Evolutionary conservation across 2,888 invertebrate species (phyloP), one percentile per base, ranked within the genome.

Genomic region (Spisula solida): DNA sequence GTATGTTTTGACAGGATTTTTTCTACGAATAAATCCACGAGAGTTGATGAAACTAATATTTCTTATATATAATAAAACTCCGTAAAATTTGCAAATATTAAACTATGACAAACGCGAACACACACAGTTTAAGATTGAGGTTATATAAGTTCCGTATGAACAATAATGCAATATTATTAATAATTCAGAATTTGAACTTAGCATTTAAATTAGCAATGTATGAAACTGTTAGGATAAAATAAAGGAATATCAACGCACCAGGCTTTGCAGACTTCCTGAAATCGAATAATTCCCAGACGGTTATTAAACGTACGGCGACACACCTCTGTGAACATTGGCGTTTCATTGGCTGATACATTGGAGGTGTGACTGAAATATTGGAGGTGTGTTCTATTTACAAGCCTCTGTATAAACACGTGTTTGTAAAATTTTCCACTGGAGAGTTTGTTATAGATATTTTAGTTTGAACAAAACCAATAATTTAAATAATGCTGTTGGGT

Each of bases 191-290:
- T 70, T 20, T 29, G 20, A 56, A n/a, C 18, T 56, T 18, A n/a
- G n/a, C 56, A 14, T n/a, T 56, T 14, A 56, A 6, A 56, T 18
- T 6, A 66, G 10, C 5, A 66, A 66, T 66, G n/a, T 6, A 25
- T 25, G 51, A 51, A 66, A 25, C 0, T 56, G 56, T n/a, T n/a
- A 56, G 18, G 20, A 70, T 25, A 14, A 31, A 0, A 14, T 16
- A 75, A 34, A 14, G 25, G 16, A 75, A 1, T 14, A 31, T 8
- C 16, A 25, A 14, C 31, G 31, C 31, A 75, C 75, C 75, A 75
- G 75, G 18, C 18, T 75, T 75, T 75, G 75, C 16, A 75, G 75
- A 75, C 34, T 75, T 75, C 75, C 75, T 75, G 75, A 75, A 70
- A 31, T 31, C 10, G 25, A 31, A 31, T 31, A 20, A 31, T 75